phyloP scores from a whole-genome alignment of 2,888 invertebrate species.

The Chymomyza fuscimana region DNA sequence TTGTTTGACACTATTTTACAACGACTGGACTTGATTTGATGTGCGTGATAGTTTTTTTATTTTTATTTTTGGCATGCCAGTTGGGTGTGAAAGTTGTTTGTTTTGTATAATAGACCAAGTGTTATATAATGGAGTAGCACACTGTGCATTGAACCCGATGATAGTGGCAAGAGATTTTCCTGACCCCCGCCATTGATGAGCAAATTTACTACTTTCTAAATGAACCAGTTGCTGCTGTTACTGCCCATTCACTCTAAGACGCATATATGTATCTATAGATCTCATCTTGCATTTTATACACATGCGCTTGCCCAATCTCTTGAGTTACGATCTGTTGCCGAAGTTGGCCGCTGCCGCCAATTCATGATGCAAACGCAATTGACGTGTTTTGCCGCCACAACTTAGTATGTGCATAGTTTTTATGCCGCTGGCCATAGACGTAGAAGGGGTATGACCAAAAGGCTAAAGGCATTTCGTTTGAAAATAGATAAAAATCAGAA shows the following conservation, averaged over 20 bases:
- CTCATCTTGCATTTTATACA: conserved; percentile 59
- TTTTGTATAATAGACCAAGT: conserved; percentile 55
- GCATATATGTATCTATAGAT: conserved; percentile 39
- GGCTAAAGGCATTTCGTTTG: too few relatives aligned
- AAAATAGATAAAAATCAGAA: too few relatives aligned
- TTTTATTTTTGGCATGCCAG: conserved; percentile 28
- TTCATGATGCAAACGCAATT: conserved; percentile 63
- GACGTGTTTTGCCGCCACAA: conserved; percentile 32
- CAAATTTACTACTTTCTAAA: conserved; percentile 65
- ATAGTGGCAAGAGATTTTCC: conserved; percentile 67
- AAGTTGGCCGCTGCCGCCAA: conserved; percentile 32
- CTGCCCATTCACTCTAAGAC: conserved; percentile 26
- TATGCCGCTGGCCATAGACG: conserved; percentile 34
- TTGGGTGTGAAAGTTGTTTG: conserved; percentile 73
- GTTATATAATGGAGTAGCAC: background rate
- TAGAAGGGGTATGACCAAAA: conserved; percentile 6
- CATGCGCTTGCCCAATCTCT: conserved; percentile 59
- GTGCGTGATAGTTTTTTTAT: conserved; percentile 32
- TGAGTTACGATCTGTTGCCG: conserved; percentile 51
- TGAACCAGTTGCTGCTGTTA: conserved; percentile 42
- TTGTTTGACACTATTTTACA: conserved; percentile 38
- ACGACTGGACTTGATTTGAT: conserved; percentile 41
- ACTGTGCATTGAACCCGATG: conserved; percentile 71
- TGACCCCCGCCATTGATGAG: conserved; percentile 50
- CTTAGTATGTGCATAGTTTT: conserved; percentile 20